These are phyloP conservation scores for Antennarius striatus DNA, from an alignment of 2,113 vertebrate species.

Conservation along the genomic window DNA sequence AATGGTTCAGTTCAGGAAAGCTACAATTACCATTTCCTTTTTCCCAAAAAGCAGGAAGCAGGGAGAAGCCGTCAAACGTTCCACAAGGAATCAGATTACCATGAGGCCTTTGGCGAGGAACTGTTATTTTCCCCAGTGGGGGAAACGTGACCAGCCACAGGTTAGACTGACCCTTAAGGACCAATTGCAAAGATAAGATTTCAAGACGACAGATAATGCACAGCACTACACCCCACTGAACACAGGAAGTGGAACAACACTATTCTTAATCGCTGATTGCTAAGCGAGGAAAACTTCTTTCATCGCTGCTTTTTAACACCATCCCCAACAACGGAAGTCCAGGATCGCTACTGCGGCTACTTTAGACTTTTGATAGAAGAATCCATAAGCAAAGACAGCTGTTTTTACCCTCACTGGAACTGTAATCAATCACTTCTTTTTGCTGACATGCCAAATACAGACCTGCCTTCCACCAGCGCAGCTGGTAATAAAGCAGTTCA, in stretches of 20 bases:
- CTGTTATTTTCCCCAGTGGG: constrained; percentile 47
- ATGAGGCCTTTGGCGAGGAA: constrained; percentile 41
- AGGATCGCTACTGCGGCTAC: constrained; percentile 26
- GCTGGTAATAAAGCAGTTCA: constrained; percentile 46
- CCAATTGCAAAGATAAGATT: constrained; percentile 70
- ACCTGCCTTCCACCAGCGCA: constrained; percentile 36
- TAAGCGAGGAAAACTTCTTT: constrained; percentile 30
- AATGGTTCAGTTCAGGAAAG: constrained; percentile 28
- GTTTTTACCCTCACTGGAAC: constrained; percentile 25
- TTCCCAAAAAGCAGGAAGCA: constrained; percentile 49
- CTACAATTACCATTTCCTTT: constrained; percentile 50
- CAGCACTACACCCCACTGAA: constrained; percentile 42
- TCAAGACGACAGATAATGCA: constrained; percentile 43
- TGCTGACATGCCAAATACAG: constrained; percentile 35
- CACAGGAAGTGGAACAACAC: constrained; percentile 63
- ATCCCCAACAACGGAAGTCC: constrained; percentile 24
- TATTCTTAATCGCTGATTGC: constrained; percentile 43
- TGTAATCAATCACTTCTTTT: constrained; percentile 51
- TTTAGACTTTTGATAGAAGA: constrained; percentile 44
- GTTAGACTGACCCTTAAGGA: constrained; percentile 62
- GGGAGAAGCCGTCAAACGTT: constrained; percentile 62
- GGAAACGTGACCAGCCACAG: constrained; percentile 66
- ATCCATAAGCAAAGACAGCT: constrained; percentile 57
- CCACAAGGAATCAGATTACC: constrained; percentile 61
- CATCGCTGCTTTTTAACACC: no score